Percentiles rank a stretch among this genome's conserved stretches.
Conservation (phyloP, 1,140 invertebrate genomes). For the Hydropsyche tenuis region DNA sequence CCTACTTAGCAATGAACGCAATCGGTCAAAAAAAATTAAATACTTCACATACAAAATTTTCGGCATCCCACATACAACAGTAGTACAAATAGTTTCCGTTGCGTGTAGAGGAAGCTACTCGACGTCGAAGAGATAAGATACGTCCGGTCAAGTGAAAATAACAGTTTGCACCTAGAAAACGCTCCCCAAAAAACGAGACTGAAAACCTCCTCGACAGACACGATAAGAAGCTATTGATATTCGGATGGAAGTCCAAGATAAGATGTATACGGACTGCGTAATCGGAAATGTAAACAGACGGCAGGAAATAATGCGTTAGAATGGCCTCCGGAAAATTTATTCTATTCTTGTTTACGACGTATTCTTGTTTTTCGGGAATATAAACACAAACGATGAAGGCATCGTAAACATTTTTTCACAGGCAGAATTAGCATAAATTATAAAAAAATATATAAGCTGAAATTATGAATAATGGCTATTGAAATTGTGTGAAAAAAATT, state of each 20-base stretch:
- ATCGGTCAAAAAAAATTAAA: not conserved
- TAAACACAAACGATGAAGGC: too few relatives aligned
- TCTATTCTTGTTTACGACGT: conserved; percentile 6
- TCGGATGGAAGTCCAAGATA: conserved; percentile 42
- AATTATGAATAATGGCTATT: too few relatives aligned
- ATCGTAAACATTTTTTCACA: too few relatives aligned
- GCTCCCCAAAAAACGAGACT: not conserved
- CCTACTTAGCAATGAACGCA: conserved; percentile 2
- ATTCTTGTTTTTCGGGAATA: too few relatives aligned
- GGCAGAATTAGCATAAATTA: too few relatives aligned
- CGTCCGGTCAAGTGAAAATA: not conserved
- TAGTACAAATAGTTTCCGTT: conserved; percentile 26
- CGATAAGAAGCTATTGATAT: conserved; percentile 37
- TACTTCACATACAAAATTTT: not conserved
- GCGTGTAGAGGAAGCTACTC: not conserved
- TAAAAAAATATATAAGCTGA: too few relatives aligned
- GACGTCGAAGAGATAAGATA: conserved; percentile 4
- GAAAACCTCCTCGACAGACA: not conserved
- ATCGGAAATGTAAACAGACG: conserved; percentile 46
- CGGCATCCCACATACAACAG: not conserved
- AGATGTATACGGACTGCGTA: conserved; percentile 39
- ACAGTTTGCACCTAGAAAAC: not conserved
- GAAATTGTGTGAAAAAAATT: too few relatives aligned
- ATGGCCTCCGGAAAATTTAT: conserved; percentile 39
- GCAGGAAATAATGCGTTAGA: conserved; percentile 49